phyloP scores from a whole-genome alignment of 2,113 vertebrate genomes.

The Myanophis thanlyinensis region DNA sequence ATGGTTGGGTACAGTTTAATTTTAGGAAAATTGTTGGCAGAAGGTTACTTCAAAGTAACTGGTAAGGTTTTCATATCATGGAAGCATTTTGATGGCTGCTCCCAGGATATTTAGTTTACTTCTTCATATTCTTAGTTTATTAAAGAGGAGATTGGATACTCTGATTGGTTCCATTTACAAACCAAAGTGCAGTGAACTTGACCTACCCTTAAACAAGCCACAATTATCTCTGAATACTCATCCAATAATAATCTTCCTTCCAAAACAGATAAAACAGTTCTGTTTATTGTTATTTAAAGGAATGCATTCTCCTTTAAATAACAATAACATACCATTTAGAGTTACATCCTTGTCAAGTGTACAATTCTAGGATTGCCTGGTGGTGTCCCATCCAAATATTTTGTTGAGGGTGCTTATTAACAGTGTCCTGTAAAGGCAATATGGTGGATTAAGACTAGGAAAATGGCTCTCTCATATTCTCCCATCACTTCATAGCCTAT shows the following conservation, averaged over 20 bases:
- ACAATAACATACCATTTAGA: too few species aligned
- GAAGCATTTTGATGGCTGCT: background rate
- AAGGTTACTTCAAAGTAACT: background rate
- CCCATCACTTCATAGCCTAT: too few species aligned
- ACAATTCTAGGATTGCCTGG: too few species aligned
- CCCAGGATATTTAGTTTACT: background rate
- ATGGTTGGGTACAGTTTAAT: background rate
- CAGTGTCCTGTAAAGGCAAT: too few species aligned
- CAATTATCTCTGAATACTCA: background rate
- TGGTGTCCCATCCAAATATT: too few species aligned
- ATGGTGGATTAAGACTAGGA: too few species aligned
- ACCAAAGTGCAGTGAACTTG: background rate
- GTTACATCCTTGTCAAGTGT: too few species aligned
- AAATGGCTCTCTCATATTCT: too few species aligned
- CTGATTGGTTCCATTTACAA: background rate
- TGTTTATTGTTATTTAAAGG: too few species aligned
- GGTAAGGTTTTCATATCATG: background rate
- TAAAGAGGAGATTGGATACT: background rate
- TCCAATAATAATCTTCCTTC: background rate
- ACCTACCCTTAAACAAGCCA: background rate
- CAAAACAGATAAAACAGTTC: too few species aligned
- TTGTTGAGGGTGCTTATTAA: too few species aligned
- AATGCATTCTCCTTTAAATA: too few species aligned
- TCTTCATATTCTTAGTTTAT: background rate
- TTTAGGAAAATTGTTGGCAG: background rate